These are phyloP conservation scores for Rhizomys pruinosus DNA, from an alignment of 2,113 vertebrate species.

Conservation along the genomic window DNA sequence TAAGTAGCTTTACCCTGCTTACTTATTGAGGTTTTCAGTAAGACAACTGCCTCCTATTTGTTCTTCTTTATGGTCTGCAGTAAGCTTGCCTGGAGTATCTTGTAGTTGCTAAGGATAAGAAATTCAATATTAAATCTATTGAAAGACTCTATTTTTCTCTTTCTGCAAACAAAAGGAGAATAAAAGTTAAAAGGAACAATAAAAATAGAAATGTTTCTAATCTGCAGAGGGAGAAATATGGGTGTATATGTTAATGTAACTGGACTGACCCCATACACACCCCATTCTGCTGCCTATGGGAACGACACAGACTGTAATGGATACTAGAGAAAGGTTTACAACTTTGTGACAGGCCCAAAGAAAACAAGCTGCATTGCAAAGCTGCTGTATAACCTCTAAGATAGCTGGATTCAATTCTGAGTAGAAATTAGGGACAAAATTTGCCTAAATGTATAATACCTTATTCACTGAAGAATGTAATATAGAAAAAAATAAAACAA, in stretches of 20 bases:
- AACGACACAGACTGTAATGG: background rate
- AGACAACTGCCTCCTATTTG: conserved; percentile 76
- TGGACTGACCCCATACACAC: background rate
- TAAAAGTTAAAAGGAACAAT: conserved; percentile 51
- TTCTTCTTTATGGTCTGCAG: conserved; percentile 76
- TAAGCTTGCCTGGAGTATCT: conserved; percentile 86
- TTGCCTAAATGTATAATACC: conserved; percentile 22
- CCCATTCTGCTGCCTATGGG: background rate
- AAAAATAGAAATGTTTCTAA: conserved; percentile 25
- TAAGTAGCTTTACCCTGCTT: conserved; percentile 69
- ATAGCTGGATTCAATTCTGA: conserved; percentile 33
- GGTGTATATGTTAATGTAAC: background rate
- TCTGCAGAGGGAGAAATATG: background rate
- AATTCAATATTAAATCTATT: conserved; percentile 48
- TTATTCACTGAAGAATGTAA: background rate
- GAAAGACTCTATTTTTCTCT: background rate
- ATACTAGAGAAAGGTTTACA: background rate
- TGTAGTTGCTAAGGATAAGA: conserved; percentile 84
- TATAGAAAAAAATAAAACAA: conserved; percentile 42
- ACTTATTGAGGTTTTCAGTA: conserved; percentile 85
- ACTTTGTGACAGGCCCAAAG: background rate
- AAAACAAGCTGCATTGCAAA: background rate
- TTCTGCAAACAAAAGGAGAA: conserved; percentile 51
- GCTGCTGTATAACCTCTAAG: background rate
- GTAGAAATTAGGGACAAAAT: conserved; percentile 23